Evolutionary conservation across 1,140 invertebrate genomes (phyloP), one percentile per base, ranked within the genome.

Genomic region (Formica selysi): DNA sequence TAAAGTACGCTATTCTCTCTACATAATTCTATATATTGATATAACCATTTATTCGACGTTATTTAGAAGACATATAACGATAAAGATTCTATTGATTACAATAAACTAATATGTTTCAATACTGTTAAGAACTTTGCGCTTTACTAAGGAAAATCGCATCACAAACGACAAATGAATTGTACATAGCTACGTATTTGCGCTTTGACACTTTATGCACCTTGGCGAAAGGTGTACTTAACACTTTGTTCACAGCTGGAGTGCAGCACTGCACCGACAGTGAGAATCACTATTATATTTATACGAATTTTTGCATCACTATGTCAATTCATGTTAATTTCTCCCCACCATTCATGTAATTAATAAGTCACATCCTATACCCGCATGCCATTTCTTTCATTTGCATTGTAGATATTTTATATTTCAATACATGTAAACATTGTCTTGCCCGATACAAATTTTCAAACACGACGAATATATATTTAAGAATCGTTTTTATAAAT

Each of bases 191-290:
- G 59, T 91, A 64, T 91, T 73, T 90, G 85, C 91, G 91, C 90
- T 93, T 93, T 91, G 84, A 89, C 91, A 91, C 92, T 88, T 73
- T 76, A 91, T 94, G 91, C 92, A 94, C 91, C 90, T 92, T 91
- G 89, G 92, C 91, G 87, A 91, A 91, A 91, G 92, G 92, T 93
- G 92, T 92, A 93, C 87, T 89, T 93, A 94, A 95, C 92, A 93
- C 93, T 93, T 94, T 94, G 92, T 95, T 93, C 93, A 93, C 92
- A 95, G 93, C 93, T 93, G 92, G 92, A 92, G 92, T 93, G 92
- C 92, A 80, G 93, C 92, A 94, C 93, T 94, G 93, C 93, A 94
- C 93, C 91, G 84, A 93, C 92, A 92, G 93, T 93, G 93, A 95
- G 92, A 94, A 86, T 88, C 91, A 92, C 91, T 87, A 91, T 89